Percentiles rank a stretch among this genome's conserved stretches.
Conservation (phyloP, 1,140 invertebrate species). For the Tribolium madens region DNA sequence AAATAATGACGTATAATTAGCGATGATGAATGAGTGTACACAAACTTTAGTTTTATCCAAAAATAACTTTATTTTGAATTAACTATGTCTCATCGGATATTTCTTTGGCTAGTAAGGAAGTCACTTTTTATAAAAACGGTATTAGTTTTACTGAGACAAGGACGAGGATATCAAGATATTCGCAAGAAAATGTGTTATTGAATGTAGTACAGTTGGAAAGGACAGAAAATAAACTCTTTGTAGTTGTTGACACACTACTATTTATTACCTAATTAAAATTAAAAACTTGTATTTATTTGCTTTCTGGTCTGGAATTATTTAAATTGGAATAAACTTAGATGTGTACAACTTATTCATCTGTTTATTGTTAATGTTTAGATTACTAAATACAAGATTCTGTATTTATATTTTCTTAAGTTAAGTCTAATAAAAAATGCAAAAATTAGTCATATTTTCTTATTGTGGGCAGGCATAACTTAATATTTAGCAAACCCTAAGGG, state of each 20-base stretch:
- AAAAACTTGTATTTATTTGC: too few relatives aligned
- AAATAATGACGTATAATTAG: conserved; percentile 9
- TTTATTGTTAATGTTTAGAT: too few relatives aligned
- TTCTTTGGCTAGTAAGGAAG: neutral
- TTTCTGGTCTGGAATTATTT: too few relatives aligned
- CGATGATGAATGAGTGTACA: neutral
- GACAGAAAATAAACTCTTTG: neutral
- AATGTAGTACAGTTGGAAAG: neutral
- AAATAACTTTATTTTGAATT: neutral
- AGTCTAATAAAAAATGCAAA: too few relatives aligned
- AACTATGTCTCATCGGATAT: too few relatives aligned
- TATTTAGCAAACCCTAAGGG: too few relatives aligned
- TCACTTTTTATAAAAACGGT: neutral
- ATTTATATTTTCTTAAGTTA: too few relatives aligned
- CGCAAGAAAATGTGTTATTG: neutral
- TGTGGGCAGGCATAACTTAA: too few relatives aligned
- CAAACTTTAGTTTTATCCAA: neutral
- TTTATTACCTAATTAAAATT: neutral
- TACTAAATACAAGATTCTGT: too few relatives aligned
- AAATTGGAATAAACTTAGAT: too few relatives aligned
- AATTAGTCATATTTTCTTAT: too few relatives aligned
- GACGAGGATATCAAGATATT: neutral
- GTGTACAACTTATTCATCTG: too few relatives aligned
- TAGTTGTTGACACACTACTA: neutral
- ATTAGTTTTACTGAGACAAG: neutral